These are phyloP conservation scores for Tachyglossus aculeatus DNA, from an alignment of 2,797 vertebrate species.

Conservation along the genomic window DNA sequence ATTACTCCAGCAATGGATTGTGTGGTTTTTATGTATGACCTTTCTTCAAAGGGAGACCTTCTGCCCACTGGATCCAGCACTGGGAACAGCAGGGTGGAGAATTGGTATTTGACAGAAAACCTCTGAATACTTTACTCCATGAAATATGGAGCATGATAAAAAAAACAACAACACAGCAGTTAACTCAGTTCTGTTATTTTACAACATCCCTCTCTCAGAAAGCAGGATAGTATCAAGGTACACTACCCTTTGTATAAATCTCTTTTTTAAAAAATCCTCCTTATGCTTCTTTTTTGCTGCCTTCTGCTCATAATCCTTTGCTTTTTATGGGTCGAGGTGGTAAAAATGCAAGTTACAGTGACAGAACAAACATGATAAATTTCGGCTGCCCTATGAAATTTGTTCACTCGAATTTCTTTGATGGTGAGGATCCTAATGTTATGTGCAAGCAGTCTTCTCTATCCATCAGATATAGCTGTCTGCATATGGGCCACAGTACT, in stretches of 20 bases:
- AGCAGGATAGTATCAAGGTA: slow-evolving; percentile 17
- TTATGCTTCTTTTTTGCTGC: slow-evolving; percentile 1
- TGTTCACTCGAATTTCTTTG: slow-evolving; percentile 43
- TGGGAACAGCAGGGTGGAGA: slow-evolving; percentile 13
- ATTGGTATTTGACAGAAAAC: slow-evolving; percentile 33
- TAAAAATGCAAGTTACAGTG: slow-evolving; percentile 54
- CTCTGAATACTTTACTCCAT: slow-evolving; percentile 33
- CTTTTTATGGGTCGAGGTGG: slow-evolving; percentile 45
- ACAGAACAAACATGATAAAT: slow-evolving; percentile 69
- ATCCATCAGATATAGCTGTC: slow-evolving; percentile 62
- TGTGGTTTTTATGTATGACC: slow-evolving; percentile 26
- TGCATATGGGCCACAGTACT: slow-evolving; percentile 32
- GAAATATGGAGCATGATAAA: slow-evolving; percentile 29
- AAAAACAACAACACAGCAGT: slow-evolving; percentile 16
- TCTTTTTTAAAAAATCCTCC: slow-evolving; percentile 19
- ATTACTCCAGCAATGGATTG: neutral
- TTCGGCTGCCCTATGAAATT: slow-evolving; percentile 60
- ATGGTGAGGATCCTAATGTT: slow-evolving; percentile 63
- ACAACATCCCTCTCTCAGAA: slow-evolving; percentile 14
- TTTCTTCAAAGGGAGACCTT: slow-evolving; percentile 47
- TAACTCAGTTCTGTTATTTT: slow-evolving; percentile 46
- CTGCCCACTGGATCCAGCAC: neutral
- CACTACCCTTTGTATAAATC: slow-evolving; percentile 37
- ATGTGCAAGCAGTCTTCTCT: slow-evolving; percentile 43
- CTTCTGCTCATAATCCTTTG: neutral